phyloP scores from a whole-genome alignment of 2,797 vertebrate genomes.

The Nannoperca australis region DNA sequence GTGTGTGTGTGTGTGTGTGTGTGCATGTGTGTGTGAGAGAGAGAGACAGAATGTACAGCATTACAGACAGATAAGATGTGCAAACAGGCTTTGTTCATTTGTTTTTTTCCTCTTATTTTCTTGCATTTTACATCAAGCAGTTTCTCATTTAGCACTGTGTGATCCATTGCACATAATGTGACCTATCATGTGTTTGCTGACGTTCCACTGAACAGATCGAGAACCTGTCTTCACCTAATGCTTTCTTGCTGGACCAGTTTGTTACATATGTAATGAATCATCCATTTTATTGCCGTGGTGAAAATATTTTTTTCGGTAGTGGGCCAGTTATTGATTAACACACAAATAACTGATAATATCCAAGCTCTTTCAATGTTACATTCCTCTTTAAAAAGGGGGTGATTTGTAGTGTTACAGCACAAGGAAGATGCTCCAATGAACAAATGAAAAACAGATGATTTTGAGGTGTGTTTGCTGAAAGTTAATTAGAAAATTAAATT shows the following conservation, averaged over 20 bases:
- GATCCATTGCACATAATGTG: neutral
- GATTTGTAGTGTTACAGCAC: neutral
- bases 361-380: slow-evolving; percentile 19
- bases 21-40: neutral
- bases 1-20: neutral
- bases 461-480: slow-evolving; percentile 6
- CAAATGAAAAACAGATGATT: slow-evolving; percentile 31
- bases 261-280: slow-evolving; percentile 7
- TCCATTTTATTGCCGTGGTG: neutral
- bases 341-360: slow-evolving; percentile 11
- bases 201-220: neutral
- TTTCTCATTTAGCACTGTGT: neutral
- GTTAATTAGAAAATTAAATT: neutral
- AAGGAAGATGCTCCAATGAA: neutral
- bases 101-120: neutral
- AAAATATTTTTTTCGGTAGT: slow-evolving; percentile 37
- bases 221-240: neutral
- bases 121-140: neutral
- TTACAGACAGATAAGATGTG: neutral
- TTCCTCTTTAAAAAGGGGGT: slow-evolving; percentile 20
- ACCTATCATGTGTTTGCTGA: neutral
- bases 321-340: slow-evolving; percentile 13
- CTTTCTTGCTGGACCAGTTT: neutral
- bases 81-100: neutral
- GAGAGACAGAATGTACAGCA: neutral